Evolutionary conservation across 2,888 invertebrate genomes (phyloP), one percentile per base, ranked within the genome.

Genomic region (Branchipolynoe longqiensis): DNA sequence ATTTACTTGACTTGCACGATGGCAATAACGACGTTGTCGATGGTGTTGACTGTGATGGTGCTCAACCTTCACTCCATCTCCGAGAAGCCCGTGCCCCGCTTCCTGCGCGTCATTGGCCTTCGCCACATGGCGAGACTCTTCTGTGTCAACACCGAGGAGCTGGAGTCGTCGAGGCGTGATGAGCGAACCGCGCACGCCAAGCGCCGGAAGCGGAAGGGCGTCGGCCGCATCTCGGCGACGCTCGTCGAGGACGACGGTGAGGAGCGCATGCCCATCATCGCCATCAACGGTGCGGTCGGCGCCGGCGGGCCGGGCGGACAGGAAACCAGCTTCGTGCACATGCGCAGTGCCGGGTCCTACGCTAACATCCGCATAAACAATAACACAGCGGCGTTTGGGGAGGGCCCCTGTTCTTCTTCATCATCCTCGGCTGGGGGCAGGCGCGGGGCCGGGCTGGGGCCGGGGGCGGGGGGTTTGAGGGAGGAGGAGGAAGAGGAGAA

Each of bases 191-290:
- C n/a, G 41, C n/a, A 40, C 38, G 40, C n/a, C 25, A 33, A 36
- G 33, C 69, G 33, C 14, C n/a, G 33, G 73, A 54, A 54, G 59
- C 74, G 69, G 1, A 58, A 64, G n/a, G 64, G 64, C 12, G 58
- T 41, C 6, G 62, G 62, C 18, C 31, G 85, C 4, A 85, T 78
- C 59, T 31, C 54, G 28, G 62, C 81, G 1, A 40, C 78, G 22
- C 28, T 59, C n/a, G 64, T 73, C 28, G 59, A 59, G 22, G 86
- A 86, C n/a, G 69, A 31, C 36, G 59, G 58, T 22, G 85, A 85
- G 48, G 87, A 87, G 31, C 82, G 85, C n/a, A 84, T 86, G 82
- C 87, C 87, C 33, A 87, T 87, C 31, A 87, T 87, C 18, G 69
- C 85, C 14, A 48, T 87, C 12, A 87, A 87, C 81, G 87, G 87